Percentiles rank a stretch among this genome's conserved stretches.
Evolutionary conservation across 2,888 invertebrate genomes (phyloP).

Genomic region (Tenthredo distinguenda): DNA sequence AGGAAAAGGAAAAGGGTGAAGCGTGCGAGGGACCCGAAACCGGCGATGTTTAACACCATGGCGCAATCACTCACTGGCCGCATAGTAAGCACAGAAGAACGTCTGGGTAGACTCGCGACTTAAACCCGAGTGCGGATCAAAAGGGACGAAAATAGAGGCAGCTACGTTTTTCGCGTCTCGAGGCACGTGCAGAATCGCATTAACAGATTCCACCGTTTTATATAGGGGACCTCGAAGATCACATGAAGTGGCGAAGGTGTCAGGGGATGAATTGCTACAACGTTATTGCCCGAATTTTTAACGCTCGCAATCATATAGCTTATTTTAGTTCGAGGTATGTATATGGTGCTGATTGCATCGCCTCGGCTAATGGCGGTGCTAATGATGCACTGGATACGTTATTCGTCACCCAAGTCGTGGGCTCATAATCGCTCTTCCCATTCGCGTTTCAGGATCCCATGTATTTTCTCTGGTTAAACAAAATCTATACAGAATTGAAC

Average conservation of each 20-base stretch:
- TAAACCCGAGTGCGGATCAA: conserved; percentile 61
- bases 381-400: neutral
- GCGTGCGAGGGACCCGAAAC: neutral
- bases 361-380: neutral
- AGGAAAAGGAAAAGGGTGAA: neutral
- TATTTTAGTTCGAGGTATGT: neutral
- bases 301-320: neutral
- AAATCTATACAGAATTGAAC: neutral
- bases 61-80: conserved; percentile 46
- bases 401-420: neutral
- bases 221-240: neutral
- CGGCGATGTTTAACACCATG: conserved; percentile 48
- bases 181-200: conserved; percentile 51
- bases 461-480: neutral
- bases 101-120: conserved; percentile 25
- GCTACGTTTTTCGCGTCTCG: conserved; percentile 45
- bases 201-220: conserved; percentile 39
- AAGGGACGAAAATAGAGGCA: conserved; percentile 64
- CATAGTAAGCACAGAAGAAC: conserved; percentile 19
- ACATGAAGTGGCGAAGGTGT: conserved; percentile 40
- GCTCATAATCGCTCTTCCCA: neutral
- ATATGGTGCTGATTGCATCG: neutral
- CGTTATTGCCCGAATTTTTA: conserved; percentile 17
- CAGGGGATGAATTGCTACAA: conserved; percentile 37
- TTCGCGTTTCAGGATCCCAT: neutral